Conservation (phyloP, 2,888 invertebrate genomes). For the Mesorhabditis spiculigera region DNA sequence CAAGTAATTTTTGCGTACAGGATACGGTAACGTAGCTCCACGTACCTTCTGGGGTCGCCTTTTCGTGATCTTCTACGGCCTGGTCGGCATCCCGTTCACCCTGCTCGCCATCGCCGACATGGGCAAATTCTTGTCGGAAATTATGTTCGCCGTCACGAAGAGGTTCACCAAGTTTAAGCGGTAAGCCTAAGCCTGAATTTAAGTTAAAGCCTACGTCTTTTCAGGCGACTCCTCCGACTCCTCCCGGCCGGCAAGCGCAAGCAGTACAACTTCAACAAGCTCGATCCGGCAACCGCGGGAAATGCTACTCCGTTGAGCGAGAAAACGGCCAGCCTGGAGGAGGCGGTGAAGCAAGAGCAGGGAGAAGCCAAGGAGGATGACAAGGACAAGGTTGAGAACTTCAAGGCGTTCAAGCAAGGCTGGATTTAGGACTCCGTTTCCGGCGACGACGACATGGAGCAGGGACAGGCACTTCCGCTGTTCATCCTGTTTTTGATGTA, state of each 20-base stretch:
- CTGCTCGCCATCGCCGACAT: conserved; percentile 55
- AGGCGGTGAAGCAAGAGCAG: conserved; percentile 24
- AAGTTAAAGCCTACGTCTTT: background rate
- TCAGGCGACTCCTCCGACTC: background rate
- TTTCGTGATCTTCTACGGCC: conserved; percentile 53
- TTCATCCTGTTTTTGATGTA: conserved; percentile 47
- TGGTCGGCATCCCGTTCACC: conserved; percentile 55
- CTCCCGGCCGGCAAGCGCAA: background rate
- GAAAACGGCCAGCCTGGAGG: conserved; percentile 22
- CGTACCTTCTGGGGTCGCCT: conserved; percentile 49
- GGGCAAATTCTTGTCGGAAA: conserved; percentile 54
- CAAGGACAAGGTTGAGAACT: conserved; percentile 17
- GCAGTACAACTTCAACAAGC: conserved; percentile 5
- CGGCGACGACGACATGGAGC: conserved; percentile 24
- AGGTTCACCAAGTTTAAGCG: conserved; percentile 20
- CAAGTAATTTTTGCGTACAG: conserved; percentile 19
- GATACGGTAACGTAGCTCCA: conserved; percentile 55
- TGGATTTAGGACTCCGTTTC: conserved; percentile 15
- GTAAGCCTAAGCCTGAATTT: conserved; percentile 12
- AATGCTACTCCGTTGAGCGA: conserved; percentile 3
- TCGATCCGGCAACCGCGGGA: conserved; percentile 1
- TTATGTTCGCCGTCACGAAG: conserved; percentile 31
- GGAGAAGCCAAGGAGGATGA: conserved; percentile 18
- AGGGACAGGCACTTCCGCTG: conserved; percentile 36
- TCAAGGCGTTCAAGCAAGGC: conserved; percentile 7